phyloP scores from a whole-genome alignment of 2,113 vertebrate species.

The Passerina amoena region DNA sequence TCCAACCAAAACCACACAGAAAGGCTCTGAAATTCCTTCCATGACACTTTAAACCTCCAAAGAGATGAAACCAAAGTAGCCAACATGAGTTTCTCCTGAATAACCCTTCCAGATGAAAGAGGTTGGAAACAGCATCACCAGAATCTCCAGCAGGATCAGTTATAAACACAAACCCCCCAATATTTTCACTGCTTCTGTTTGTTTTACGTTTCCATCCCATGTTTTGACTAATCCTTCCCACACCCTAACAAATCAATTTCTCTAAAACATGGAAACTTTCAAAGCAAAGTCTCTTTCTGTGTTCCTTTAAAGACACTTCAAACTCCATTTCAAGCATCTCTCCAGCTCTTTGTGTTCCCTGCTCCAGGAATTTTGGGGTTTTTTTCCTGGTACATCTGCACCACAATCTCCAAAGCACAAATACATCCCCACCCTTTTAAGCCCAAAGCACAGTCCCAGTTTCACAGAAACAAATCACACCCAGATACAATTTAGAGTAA shows the following conservation, averaged over 20 bases:
- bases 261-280: neutral
- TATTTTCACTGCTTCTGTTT: neutral
- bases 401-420: neutral
- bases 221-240: neutral
- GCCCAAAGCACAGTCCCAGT: neutral
- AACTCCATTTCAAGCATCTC: neutral
- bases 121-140: neutral
- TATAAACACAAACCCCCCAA: neutral
- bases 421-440: fast-evolving
- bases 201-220: neutral
- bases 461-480: fast-evolving
- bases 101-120: neutral
- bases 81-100: neutral
- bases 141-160: neutral
- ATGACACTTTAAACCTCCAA: neutral
- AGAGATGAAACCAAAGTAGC: neutral
- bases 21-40: neutral
- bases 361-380: too few species aligned
- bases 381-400: neutral
- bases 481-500: neutral
- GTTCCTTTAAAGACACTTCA: too few species aligned
- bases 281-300: neutral
- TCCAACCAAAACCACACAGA: neutral
- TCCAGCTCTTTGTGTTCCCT: neutral
- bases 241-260: fast-evolving